phyloP scores from a whole-genome alignment of 2,797 vertebrate genomes.

The Epinephelus malabaricus region DNA sequence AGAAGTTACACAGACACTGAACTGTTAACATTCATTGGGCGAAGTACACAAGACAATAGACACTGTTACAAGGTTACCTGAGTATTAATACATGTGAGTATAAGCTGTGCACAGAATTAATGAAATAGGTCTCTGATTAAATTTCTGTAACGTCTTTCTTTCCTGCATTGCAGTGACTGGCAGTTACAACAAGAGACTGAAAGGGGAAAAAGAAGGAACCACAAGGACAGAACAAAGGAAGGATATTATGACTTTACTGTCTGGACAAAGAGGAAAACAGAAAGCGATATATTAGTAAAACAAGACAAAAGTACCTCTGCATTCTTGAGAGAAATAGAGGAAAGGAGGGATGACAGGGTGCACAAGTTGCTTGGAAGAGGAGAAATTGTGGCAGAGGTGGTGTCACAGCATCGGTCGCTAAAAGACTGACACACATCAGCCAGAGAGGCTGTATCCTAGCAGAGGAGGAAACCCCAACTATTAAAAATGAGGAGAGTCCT shows the following conservation, averaged over 20 bases:
- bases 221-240: background rate
- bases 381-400: constrained; percentile 30
- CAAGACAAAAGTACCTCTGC: constrained; percentile 74
- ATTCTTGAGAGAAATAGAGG: constrained; percentile 82
- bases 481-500: constrained; percentile 11
- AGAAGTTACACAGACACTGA: constrained; percentile 10
- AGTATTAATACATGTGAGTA: constrained; percentile 43
- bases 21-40: constrained; percentile 28
- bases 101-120: constrained; percentile 19
- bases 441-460: constrained; percentile 73
- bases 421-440: constrained; percentile 77
- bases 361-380: constrained; percentile 60
- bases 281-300: constrained; percentile 1
- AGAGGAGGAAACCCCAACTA: constrained; percentile 56
- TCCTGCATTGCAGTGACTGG: background rate
- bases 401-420: constrained; percentile 28
- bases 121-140: constrained; percentile 3
- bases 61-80: constrained; percentile 27
- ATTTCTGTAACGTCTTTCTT: background rate
- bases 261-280: constrained; percentile 2
- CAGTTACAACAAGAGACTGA: background rate
- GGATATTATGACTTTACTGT: background rate
- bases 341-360: constrained; percentile 73
- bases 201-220: background rate
- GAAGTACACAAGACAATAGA: constrained; percentile 22